Evolutionary conservation across 1,140 invertebrate genomes (phyloP).

Genomic region (Pseudomyrmex flavicornis): DNA sequence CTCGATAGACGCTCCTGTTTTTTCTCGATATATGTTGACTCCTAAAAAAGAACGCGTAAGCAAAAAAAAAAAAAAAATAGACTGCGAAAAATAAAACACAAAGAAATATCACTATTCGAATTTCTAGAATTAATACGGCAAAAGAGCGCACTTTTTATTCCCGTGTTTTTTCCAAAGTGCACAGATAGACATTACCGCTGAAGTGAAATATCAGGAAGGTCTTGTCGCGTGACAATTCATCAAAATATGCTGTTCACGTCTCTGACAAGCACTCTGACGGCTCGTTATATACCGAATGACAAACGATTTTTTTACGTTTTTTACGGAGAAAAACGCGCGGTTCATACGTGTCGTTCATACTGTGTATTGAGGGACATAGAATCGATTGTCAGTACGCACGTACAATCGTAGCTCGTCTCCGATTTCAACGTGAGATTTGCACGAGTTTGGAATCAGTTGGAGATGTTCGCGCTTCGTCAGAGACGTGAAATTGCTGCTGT

Average conservation of each 20-base stretch:
- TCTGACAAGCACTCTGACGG: slow-evolving; percentile 1
- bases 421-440: slow-evolving; percentile 31
- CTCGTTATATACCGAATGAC: slow-evolving; percentile 4
- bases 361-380: background rate
- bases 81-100: background rate
- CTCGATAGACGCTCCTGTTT: background rate
- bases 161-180: background rate
- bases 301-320: too few relatives aligned
- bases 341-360: slow-evolving; percentile 21
- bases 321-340: background rate
- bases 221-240: slow-evolving; percentile 6
- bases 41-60: background rate
- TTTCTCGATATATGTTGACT: background rate
- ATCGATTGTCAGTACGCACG: background rate
- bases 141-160: background rate
- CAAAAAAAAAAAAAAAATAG: background rate
- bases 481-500: slow-evolving; percentile 23
- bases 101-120: background rate
- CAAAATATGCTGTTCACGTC: background rate
- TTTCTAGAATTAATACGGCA: background rate
- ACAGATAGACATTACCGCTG: background rate
- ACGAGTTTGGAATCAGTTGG: slow-evolving; percentile 28
- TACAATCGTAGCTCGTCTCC: background rate
- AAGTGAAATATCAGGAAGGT: slow-evolving; percentile 1
- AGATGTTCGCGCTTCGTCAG: slow-evolving; percentile 30